A percentile compares a stretch with the other conserved stretches of the same genome.
Evolutionary conservation across 2,113 vertebrate species (phyloP).

Genomic region (Otolemur garnettii): DNA sequence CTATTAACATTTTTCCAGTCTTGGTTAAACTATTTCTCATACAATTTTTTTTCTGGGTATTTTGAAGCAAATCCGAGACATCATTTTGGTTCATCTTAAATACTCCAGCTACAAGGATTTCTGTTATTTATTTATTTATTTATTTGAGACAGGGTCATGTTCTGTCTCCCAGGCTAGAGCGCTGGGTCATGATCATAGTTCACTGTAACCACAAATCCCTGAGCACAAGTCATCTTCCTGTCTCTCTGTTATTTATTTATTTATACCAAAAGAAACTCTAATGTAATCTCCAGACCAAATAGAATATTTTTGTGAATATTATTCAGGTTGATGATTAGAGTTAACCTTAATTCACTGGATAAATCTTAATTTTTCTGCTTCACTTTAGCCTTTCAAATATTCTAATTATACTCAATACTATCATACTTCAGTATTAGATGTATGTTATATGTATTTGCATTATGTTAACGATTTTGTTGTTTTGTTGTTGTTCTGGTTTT

Average conservation of each 20-base stretch:
- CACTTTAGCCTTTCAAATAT: background rate
- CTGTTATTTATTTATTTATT: background rate
- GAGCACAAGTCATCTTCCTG: background rate
- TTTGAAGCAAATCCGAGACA: slow-evolving; percentile 36
- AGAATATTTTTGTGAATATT: background rate
- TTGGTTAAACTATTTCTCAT: background rate
- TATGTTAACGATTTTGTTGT: background rate
- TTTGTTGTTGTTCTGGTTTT: too few relatives aligned
- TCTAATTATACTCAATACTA: background rate
- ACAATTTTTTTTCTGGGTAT: background rate
- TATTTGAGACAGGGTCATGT: background rate
- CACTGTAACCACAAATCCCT: background rate
- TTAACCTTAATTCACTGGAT: slow-evolving; percentile 9
- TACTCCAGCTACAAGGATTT: slow-evolving; percentile 22
- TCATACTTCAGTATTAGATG: slow-evolving; percentile 44
- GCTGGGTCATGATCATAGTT: too few relatives aligned
- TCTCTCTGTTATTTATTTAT: background rate
- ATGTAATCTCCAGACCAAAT: slow-evolving; percentile 1
- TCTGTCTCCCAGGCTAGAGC: background rate
- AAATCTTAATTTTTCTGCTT: slow-evolving; percentile 43
- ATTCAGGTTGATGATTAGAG: background rate
- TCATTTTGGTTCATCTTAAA: slow-evolving; percentile 11
- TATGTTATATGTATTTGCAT: background rate
- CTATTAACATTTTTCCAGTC: slow-evolving; percentile 6
- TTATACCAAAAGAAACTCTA: slow-evolving; percentile 13